Percentiles rank a stretch among this genome's conserved stretches.
Conservation (phyloP, 2,888 invertebrate genomes). For the Nemurella pictetii region DNA sequence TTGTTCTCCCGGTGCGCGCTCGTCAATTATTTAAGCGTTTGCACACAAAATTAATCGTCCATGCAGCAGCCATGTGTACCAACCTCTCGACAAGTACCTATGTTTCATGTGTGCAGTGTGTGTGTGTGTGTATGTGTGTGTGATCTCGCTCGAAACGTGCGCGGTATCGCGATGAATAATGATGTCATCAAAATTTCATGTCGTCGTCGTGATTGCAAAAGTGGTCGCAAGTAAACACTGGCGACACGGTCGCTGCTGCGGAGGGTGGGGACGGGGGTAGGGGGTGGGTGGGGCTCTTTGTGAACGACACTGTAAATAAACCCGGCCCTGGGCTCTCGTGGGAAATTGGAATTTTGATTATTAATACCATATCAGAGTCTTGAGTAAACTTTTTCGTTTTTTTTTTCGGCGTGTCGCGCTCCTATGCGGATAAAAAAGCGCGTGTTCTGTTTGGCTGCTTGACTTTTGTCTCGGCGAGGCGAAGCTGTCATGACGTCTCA, state of each 20-base stretch:
- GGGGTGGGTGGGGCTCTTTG: neutral
- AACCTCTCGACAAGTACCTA: neutral
- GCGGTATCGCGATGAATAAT: neutral
- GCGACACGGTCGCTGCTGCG: neutral
- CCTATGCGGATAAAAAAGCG: neutral
- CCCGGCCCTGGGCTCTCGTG: neutral
- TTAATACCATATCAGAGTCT: constrained; percentile 12
- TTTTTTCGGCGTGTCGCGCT: neutral
- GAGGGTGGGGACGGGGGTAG: neutral
- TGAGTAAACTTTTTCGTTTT: constrained; percentile 2
- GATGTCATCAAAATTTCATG: constrained; percentile 12
- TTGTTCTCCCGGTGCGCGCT: neutral
- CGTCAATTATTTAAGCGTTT: constrained; percentile 15
- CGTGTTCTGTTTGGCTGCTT: neutral
- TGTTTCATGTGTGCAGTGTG: neutral
- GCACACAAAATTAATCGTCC: constrained; percentile 30
- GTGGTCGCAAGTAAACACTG: constrained; percentile 20
- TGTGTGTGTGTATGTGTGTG: neutral
- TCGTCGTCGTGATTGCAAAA: constrained; percentile 19
- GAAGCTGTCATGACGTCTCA: neutral
- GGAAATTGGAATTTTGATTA: constrained; percentile 27
- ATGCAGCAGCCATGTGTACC: neutral
- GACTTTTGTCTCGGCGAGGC: neutral
- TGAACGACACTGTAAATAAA: neutral
- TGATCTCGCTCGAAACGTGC: neutral